Evolutionary conservation across 2,113 vertebrate genomes (phyloP).

Genomic region (Varanus komodoensis): DNA sequence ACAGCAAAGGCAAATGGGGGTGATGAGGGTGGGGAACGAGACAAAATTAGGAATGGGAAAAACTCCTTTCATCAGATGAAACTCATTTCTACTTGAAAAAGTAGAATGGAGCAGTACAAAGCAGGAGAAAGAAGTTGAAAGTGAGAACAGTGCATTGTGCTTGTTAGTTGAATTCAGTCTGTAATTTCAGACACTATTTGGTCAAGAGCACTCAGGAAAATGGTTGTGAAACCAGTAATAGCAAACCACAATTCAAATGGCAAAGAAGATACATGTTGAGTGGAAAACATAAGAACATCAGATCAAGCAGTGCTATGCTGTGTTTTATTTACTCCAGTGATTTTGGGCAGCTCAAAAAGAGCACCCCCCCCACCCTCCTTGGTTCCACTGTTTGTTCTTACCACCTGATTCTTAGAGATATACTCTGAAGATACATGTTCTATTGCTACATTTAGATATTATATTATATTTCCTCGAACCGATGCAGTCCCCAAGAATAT

Average conservation of each 20-base stretch:
- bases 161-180: not conserved
- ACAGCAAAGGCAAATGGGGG: not conserved
- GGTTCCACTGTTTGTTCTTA: not conserved
- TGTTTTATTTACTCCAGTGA: not conserved
- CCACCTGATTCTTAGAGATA: not conserved
- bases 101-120: not conserved
- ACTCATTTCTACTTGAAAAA: not conserved
- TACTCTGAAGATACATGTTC: not conserved
- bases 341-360: not conserved
- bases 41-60: not conserved
- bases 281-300: not conserved
- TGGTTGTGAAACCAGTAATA: slow-evolving; percentile 33
- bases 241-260: not conserved
- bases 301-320: not conserved
- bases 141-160: not conserved
- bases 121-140: not conserved
- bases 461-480: not conserved
- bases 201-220: slow-evolving; percentile 54
- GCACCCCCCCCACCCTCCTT: too few species aligned
- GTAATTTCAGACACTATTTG: slow-evolving; percentile 33
- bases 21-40: not conserved
- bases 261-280: not conserved
- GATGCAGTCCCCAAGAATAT: too few species aligned
- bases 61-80: not conserved
- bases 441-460: not conserved